Evolutionary conservation across 2,113 vertebrate species (phyloP), one percentile per base, ranked within the genome.

Genomic region (Acinonyx jubatus): DNA sequence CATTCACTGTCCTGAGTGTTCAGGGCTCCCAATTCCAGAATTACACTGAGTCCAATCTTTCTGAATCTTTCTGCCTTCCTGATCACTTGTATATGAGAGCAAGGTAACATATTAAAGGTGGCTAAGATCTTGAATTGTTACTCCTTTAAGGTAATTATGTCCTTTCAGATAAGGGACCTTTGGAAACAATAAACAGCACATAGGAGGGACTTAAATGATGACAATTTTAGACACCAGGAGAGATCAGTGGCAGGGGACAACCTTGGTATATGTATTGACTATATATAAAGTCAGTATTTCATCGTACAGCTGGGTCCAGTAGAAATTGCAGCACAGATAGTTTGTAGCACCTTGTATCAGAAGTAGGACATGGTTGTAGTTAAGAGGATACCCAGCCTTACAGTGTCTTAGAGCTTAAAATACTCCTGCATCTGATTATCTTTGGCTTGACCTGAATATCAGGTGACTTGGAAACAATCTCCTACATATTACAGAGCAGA

Each of bases 361-460:
- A 25, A 65, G 23, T 96, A 98, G 88, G 80, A 98, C 98, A 96
- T 94, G 5, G 36, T 92, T 98, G 45, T 84, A 91, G 48, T 69
- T 89, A 68, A 94, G 38, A 97, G 69, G 88, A 98, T 91, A 96
- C 92, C 11, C 68, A 89, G 90, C 73, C 91, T 2, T 5, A 66
- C 63, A 80, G 80, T 71, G 36, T 61, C 93, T 97, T 93, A 97
- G 68, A 81, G 8, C 81, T 96, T 97, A 90, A 95, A 12, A 88
- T 91, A 68, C 1, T 94, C 36, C n/a, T 52, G 78, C 96, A 90
- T 91, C 12, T 94, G 74, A 52, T 68, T 97, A 84, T 96, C 84
- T 52, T 65, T 87, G 8, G 6, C 7, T 2, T 84, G 29, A 80
- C 8, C 33, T 88, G 25, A 93, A 69, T 71, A 48, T n/a, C 76